phyloP scores from a whole-genome alignment of 2,797 vertebrate genomes.

The Hephaestus fuliginosus region DNA sequence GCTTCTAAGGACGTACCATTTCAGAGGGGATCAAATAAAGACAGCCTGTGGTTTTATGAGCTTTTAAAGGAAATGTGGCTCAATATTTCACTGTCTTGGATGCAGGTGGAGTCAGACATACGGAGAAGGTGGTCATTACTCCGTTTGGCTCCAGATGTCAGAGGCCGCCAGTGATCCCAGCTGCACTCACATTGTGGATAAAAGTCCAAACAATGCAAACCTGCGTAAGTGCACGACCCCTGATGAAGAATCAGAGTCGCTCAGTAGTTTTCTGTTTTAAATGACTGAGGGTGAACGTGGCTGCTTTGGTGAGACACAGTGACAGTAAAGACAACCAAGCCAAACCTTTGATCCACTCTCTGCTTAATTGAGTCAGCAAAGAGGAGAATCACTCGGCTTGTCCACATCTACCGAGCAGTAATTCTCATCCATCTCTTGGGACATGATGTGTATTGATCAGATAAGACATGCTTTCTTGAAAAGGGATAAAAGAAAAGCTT shows the following conservation, averaged over 20 bases:
- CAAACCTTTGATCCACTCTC: slow-evolving; percentile 64
- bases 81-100: slow-evolving; percentile 60
- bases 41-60: slow-evolving; percentile 2
- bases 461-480: slow-evolving; percentile 82
- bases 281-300: neutral
- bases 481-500: slow-evolving; percentile 87
- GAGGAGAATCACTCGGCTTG: slow-evolving; percentile 64
- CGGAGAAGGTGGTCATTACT: slow-evolving; percentile 85
- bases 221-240: slow-evolving; percentile 78
- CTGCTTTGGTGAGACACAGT: neutral
- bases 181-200: slow-evolving; percentile 74
- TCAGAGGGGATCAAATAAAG: slow-evolving; percentile 35
- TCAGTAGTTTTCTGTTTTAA: neutral
- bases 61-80: slow-evolving; percentile 41
- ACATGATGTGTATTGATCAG: slow-evolving; percentile 83
- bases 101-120: slow-evolving; percentile 83
- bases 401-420: slow-evolving; percentile 65
- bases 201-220: slow-evolving; percentile 72
- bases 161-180: slow-evolving; percentile 44
- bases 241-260: neutral
- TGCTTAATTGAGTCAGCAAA: slow-evolving; percentile 77
- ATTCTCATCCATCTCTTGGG: slow-evolving; percentile 76
- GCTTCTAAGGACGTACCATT: slow-evolving; percentile 22
- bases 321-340: slow-evolving; percentile 19
- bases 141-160: slow-evolving; percentile 75